phyloP scores from a whole-genome alignment of 2,113 vertebrate species.

The Probosciger aterrimus region DNA sequence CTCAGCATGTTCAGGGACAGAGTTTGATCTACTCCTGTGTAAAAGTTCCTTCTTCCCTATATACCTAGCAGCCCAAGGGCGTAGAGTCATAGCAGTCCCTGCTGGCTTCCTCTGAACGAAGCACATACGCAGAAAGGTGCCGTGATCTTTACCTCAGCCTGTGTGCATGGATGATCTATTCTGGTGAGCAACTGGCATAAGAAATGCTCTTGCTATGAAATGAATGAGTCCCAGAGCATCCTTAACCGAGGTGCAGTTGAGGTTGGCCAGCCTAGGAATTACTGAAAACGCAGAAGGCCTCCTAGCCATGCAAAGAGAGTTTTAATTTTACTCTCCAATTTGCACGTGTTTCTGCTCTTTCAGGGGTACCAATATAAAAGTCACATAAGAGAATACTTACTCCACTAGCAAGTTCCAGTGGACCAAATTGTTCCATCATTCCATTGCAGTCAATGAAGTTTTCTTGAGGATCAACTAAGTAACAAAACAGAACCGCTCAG shows the following conservation, averaged over 20 bases:
- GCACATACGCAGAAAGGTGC: not conserved
- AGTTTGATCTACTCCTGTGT: not conserved
- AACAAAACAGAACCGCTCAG: not conserved
- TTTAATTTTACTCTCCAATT: not conserved
- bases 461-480: not conserved
- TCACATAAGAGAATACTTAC: not conserved
- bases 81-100: not conserved
- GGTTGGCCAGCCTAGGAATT: not conserved
- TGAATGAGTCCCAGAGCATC: not conserved
- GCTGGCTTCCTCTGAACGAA: not conserved
- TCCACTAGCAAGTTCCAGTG: not conserved
- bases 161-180: not conserved
- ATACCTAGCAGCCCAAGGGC: not conserved
- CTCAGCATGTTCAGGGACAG: not conserved
- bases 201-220: not conserved
- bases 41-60: not conserved
- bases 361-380: not conserved
- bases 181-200: rapidly evolving
- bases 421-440: not conserved
- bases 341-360: not conserved
- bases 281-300: not conserved
- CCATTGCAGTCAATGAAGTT: not conserved
- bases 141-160: not conserved
- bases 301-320: not conserved
- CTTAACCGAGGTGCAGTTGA: not conserved